Evolutionary conservation across 2,888 invertebrate genomes (phyloP).

Genomic region (Scaptomyza cyrtandrae): DNA sequence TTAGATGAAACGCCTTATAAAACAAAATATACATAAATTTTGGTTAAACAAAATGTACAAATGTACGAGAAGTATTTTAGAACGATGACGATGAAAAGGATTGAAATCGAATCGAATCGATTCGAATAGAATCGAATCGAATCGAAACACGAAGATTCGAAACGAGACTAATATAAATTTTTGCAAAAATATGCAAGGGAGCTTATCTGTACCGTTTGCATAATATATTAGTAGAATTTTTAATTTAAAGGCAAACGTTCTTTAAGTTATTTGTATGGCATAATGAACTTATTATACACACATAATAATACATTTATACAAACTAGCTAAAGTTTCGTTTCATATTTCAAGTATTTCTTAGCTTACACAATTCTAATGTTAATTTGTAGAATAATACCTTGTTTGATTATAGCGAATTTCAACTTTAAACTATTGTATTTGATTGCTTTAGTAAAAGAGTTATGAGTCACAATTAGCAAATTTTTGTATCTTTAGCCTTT

Average conservation of each 20-base stretch:
- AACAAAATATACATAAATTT: slow-evolving; percentile 58
- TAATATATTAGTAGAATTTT: slow-evolving; percentile 73
- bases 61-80: slow-evolving; percentile 49
- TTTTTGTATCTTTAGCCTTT: slow-evolving; percentile 58
- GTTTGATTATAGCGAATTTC: slow-evolving; percentile 55
- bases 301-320: slow-evolving; percentile 15
- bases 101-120: slow-evolving; percentile 42
- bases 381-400: slow-evolving; percentile 16
- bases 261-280: slow-evolving; percentile 46
- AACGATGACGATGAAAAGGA: slow-evolving; percentile 47
- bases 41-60: slow-evolving; percentile 24
- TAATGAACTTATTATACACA: slow-evolving; percentile 44
- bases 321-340: slow-evolving; percentile 52
- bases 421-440: slow-evolving; percentile 55
- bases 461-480: slow-evolving; percentile 82
- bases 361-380: slow-evolving; percentile 34
- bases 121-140: slow-evolving; percentile 8
- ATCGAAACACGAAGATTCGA: slow-evolving; percentile 8
- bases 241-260: slow-evolving; percentile 62
- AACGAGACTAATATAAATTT: slow-evolving; percentile 51
- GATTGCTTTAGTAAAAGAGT: slow-evolving; percentile 59
- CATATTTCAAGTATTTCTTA: slow-evolving; percentile 54
- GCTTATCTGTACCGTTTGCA: slow-evolving; percentile 64
- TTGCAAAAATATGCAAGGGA: slow-evolving; percentile 72
- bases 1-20: slow-evolving; percentile 65